Percentiles rank a stretch among this genome's conserved stretches.
Evolutionary conservation across 2,888 invertebrate genomes (phyloP).

Genomic region (Lacanobia oleracea): DNA sequence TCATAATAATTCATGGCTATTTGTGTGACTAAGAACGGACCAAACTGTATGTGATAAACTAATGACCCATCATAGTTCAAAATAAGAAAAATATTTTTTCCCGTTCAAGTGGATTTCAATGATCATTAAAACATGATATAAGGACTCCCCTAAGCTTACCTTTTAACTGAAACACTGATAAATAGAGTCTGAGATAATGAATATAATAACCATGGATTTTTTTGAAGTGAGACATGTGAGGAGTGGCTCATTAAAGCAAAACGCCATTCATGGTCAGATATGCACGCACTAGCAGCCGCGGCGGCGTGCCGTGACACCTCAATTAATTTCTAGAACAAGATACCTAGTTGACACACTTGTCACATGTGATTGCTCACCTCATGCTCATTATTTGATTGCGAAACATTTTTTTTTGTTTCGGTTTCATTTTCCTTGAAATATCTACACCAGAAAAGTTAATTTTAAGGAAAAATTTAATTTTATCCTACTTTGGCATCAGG

Average conservation of each 20-base stretch:
- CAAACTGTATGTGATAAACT: background rate
- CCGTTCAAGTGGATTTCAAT: background rate
- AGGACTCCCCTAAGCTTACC: no score
- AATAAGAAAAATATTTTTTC: background rate
- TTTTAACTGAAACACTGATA: background rate
- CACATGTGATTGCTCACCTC: conserved; percentile 55
- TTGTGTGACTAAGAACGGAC: background rate
- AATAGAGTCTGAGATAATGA: background rate
- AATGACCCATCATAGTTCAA: background rate
- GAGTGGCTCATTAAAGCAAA: conserved; percentile 62
- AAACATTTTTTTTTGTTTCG: conserved; percentile 38
- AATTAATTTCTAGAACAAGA: conserved; percentile 67
- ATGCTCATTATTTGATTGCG: conserved; percentile 47
- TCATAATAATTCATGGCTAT: no score
- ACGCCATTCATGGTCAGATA: conserved; percentile 64
- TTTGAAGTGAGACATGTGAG: conserved; percentile 38
- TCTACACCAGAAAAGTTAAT: conserved; percentile 16
- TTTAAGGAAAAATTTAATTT: conserved; percentile 27
- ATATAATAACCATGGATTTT: conserved; percentile 26
- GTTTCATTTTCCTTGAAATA: conserved; percentile 52
- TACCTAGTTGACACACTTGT: conserved; percentile 65
- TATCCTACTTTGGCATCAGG: conserved; percentile 19
- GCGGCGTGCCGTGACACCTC: conserved; percentile 66
- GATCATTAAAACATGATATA: no score
- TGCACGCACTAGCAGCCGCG: conserved; percentile 67